phyloP scores from a whole-genome alignment of 2,113 vertebrate species.

The Melospiza melodia region DNA sequence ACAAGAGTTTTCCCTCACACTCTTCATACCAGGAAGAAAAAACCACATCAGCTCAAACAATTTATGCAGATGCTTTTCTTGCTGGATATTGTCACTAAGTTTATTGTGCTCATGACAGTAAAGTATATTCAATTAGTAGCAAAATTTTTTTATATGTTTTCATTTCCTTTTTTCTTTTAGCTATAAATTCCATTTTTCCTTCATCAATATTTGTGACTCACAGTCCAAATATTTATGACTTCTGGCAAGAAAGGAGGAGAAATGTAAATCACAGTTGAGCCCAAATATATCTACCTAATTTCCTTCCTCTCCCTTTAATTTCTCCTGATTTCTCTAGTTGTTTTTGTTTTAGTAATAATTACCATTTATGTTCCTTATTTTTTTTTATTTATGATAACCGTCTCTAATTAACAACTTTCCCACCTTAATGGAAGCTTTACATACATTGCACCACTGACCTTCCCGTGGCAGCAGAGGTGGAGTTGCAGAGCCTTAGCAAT shows the following conservation, averaged over 20 bases:
- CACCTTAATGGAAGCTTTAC: not conserved
- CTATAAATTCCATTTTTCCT: not conserved
- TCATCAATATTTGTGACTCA: constrained; percentile 4
- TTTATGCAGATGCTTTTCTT: not conserved
- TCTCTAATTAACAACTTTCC: not conserved
- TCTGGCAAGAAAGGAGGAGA: constrained; percentile 12
- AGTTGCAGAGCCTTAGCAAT: not conserved
- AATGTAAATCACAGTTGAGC: not conserved
- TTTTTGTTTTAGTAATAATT: not conserved
- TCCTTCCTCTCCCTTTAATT: not conserved
- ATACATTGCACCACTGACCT: not conserved
- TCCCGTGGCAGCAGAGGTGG: not conserved
- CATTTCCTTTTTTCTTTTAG: not conserved
- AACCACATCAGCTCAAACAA: not conserved
- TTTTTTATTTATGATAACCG: not conserved
- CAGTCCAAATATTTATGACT: constrained; percentile 31
- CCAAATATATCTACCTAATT: not conserved
- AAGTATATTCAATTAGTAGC: not conserved
- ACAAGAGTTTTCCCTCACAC: not conserved
- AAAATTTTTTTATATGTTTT: not conserved
- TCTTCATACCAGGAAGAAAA: not conserved
- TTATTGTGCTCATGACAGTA: not conserved
- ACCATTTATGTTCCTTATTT: not conserved
- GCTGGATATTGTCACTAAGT: not conserved
- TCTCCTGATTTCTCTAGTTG: not conserved